Conservation (phyloP, 2,797 vertebrate genomes). For the Chrysolophus pictus region DNA sequence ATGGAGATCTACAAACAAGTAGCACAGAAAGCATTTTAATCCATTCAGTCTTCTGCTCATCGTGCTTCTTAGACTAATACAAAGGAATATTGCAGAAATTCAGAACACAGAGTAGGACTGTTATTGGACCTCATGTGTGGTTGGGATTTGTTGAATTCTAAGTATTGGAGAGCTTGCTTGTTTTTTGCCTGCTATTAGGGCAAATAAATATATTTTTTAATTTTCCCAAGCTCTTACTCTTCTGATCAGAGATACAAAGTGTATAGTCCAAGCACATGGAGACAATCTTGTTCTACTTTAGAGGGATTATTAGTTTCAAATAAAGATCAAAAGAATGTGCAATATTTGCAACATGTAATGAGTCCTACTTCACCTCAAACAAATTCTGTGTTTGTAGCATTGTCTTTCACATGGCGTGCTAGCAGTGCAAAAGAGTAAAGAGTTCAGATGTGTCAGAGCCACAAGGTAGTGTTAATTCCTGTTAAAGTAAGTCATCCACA, state of each 20-base stretch:
- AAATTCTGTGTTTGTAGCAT: not conserved
- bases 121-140: conserved; percentile 10
- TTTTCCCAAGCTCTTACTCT: not conserved
- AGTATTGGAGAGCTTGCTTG: not conserved
- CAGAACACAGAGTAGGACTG: not conserved
- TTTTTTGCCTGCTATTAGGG: conserved; percentile 10
- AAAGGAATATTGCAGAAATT: conserved; percentile 30
- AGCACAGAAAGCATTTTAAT: not conserved
- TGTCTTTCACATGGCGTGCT: not conserved
- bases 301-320: not conserved
- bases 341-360: not conserved
- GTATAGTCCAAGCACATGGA: not conserved
- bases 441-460: conserved; percentile 32
- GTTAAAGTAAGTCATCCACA: conserved; percentile 60
- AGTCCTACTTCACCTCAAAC: not conserved
- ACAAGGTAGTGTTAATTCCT: conserved; percentile 33
- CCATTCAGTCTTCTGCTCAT: not conserved
- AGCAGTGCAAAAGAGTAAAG: conserved; percentile 10
- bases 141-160: conserved; percentile 41
- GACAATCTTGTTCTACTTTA: not conserved
- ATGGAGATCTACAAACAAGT: not conserved
- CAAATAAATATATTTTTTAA: not conserved
- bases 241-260: not conserved
- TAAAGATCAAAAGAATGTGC: not conserved
- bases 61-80: not conserved